Conservation (phyloP, 35 echinoderm and acorn worm species). For the Apostichopus japonicus region DNA sequence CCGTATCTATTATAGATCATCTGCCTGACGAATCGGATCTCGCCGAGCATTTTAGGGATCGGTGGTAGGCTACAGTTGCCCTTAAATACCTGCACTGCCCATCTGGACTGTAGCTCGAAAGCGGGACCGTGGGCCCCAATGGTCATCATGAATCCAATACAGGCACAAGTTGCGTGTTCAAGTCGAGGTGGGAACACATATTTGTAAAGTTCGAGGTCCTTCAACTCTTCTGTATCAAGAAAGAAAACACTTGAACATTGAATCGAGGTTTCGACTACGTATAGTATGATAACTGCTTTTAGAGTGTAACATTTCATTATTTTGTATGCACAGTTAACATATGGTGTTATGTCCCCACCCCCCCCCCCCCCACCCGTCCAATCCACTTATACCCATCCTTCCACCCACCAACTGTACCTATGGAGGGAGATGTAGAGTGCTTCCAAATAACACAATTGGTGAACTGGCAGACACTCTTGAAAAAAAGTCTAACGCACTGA, state of each 20-base stretch:
- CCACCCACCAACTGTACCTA: too few relatives aligned
- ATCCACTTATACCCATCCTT: too few relatives aligned
- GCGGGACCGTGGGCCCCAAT: slow-evolving; percentile 73
- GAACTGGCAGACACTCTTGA: too few relatives aligned
- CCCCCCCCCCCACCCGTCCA: too few relatives aligned
- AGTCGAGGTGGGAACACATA: slow-evolving; percentile 75
- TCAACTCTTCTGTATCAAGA: slow-evolving; percentile 58
- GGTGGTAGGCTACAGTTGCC: slow-evolving; percentile 62
- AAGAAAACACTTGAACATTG: background rate
- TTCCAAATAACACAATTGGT: too few relatives aligned
- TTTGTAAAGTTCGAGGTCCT: slow-evolving; percentile 81
- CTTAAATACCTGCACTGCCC: slow-evolving; percentile 75
- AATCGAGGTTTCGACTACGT: too few relatives aligned
- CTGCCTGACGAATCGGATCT: slow-evolving; percentile 54
- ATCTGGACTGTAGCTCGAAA: slow-evolving; percentile 86
- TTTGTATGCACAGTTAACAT: too few relatives aligned
- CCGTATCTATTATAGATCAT: slow-evolving; percentile 58
- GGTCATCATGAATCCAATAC: slow-evolving; percentile 64
- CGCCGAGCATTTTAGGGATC: slow-evolving; percentile 37
- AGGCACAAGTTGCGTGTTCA: slow-evolving; percentile 73
- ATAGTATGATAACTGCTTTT: too few relatives aligned
- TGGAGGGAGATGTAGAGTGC: too few relatives aligned
- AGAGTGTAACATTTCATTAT: too few relatives aligned
- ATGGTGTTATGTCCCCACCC: too few relatives aligned
- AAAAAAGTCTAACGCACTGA: too few relatives aligned